Percentiles rank a stretch among this genome's conserved stretches.
Conservation (phyloP, 1,140 invertebrate species). For the Lineus longissimus region DNA sequence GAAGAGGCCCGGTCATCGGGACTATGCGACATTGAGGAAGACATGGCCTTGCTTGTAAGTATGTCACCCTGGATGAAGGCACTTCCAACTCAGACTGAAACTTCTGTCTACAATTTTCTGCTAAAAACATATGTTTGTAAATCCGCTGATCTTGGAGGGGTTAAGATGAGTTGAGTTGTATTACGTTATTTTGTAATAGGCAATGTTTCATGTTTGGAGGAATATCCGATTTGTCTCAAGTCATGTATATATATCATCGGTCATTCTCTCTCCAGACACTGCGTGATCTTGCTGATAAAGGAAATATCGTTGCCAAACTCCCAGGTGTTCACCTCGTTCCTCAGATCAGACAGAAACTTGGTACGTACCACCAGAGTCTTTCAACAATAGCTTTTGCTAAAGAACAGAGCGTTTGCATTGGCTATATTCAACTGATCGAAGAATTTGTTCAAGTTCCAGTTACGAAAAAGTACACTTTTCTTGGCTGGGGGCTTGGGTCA, state of each 20-base stretch:
- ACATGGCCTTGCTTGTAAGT: background rate
- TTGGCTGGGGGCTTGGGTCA: no score
- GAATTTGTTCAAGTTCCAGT: no score
- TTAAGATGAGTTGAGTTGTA: no score
- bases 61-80: no score
- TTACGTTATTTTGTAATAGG: no score
- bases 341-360: background rate
- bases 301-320: background rate
- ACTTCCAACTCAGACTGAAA: no score
- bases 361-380: background rate
- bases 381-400: background rate
- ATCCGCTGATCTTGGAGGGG: no score
- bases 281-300: conserved; percentile 9
- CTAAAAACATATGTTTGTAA: background rate
- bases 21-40: background rate
- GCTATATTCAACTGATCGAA: no score
- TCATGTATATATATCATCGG: no score
- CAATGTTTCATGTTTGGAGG: no score
- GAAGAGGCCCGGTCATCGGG: background rate
- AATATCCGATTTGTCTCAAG: no score
- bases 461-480: background rate
- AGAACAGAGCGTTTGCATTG: background rate
- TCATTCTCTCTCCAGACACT: background rate
- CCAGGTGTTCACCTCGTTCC: conserved; percentile 13
- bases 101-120: background rate